Evolutionary conservation across 1,140 invertebrate genomes (phyloP), one percentile per base, ranked within the genome.

Genomic region (Limonius californicus): DNA sequence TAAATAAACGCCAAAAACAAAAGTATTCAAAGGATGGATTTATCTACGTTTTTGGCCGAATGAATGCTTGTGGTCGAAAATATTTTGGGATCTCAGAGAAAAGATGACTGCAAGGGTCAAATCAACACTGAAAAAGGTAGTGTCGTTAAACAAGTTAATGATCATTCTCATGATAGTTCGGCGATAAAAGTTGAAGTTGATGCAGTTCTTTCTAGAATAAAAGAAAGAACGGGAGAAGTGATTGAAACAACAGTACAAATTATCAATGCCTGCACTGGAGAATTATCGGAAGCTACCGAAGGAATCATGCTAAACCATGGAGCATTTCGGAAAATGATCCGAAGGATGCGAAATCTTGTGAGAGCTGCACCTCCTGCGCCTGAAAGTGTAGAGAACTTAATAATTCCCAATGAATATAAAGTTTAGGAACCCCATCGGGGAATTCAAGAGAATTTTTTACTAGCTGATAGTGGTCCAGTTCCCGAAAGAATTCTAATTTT

Each of bases 401-500:
- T 55, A 57, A 62, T 62, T 18, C 54, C 60, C 1, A 54, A 58
- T 3, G 16, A 19, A 18, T 58, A 58, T 19, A 42, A 45, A 20
- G n/a, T 19, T 15, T n/a, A 19, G 6, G 14, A 58, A 42, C 2
- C 15, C 2, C 3, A 16, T 2, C 7, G 3, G 3, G 56, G 56
- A 7, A 45, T 43, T 19, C 14, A 21, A 58, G 39, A 56, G 23
- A 27, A 62, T 50, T 56, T 57, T 57, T 30, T 62, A 14, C 39
- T 56, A 11, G 12, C n/a, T 43, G 60, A 61, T 61, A 54, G 15
- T 54, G 59, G 47, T 23, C 50, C 59, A 14, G 23, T n/a, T 19
- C 16, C 16, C 16, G 20, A 56, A 11, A 32, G 59, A 43, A 61
- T 39, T 30, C n/a, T 61, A 54, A 54, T 54, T 54, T 61, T 61